Evolutionary conservation across 23 tunicate genomes (phyloP).

Genomic region (Diplosoma virens): DNA sequence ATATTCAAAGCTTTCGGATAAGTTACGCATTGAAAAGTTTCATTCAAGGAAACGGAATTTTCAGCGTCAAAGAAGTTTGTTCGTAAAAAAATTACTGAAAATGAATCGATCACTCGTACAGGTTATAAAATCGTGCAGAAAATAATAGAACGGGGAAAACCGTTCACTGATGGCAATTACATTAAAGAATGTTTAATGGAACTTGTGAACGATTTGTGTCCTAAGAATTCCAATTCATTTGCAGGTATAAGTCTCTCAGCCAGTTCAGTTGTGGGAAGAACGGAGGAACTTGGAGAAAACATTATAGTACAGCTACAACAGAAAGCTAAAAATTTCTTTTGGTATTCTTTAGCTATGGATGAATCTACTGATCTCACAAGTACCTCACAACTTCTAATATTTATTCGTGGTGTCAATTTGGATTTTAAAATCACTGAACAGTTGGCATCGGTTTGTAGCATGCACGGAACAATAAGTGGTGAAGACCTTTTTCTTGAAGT

Average conservation of each 20-base stretch:
- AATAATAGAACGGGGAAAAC: constrained; percentile 39
- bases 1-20: constrained; percentile 11
- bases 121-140: constrained; percentile 40
- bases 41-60: constrained; percentile 16
- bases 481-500: constrained; percentile 50
- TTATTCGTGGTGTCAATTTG: constrained; percentile 44
- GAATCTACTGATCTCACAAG: constrained; percentile 37
- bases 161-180: constrained; percentile 46
- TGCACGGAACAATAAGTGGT: constrained; percentile 54
- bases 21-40: constrained; percentile 16
- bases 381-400: constrained; percentile 49
- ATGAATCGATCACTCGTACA: constrained; percentile 48
- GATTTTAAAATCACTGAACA: constrained; percentile 40
- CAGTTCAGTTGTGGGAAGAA: constrained; percentile 35
- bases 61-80: constrained; percentile 6
- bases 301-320: constrained; percentile 35
- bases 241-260: constrained; percentile 38
- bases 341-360: constrained; percentile 56
- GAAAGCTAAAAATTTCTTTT: constrained; percentile 34
- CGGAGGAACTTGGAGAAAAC: constrained; percentile 40
- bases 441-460: constrained; percentile 42
- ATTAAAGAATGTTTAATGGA: constrained; percentile 48
- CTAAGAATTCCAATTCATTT: constrained; percentile 30
- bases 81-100: constrained; percentile 16
- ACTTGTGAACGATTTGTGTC: constrained; percentile 27